Percentiles rank a stretch among this genome's conserved stretches.
Evolutionary conservation across 2,113 vertebrate species (phyloP).

Genomic region (Cyanoramphus novaezelandiae): DNA sequence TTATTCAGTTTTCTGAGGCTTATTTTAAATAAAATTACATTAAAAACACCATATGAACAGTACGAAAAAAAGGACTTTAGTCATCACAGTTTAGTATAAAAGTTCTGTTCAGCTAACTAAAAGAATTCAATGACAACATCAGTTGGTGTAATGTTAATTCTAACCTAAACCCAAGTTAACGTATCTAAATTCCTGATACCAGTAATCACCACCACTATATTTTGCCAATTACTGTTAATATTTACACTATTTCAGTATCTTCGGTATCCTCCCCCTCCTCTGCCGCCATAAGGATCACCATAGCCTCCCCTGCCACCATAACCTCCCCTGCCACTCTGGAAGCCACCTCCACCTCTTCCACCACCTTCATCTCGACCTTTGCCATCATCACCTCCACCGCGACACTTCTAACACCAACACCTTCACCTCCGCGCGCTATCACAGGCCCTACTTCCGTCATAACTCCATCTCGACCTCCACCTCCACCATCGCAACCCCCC

Average conservation of each 20-base stretch:
- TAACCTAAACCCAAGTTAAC: constrained; percentile 41
- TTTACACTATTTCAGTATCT: constrained; percentile 63
- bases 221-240: not conserved
- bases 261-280: constrained; percentile 72
- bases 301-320: constrained; percentile 54
- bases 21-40: constrained; percentile 69
- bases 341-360: constrained; percentile 71
- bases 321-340: constrained; percentile 55
- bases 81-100: constrained; percentile 49
- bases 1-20: constrained; percentile 41
- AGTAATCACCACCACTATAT: constrained; percentile 53
- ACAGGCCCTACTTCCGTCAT: too few relatives aligned
- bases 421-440: too few relatives aligned
- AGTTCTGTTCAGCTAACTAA: constrained; percentile 34
- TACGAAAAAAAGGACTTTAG: constrained; percentile 37
- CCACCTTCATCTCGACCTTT: too few relatives aligned
- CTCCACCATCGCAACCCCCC: constrained; percentile 70
- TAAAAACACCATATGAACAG: constrained; percentile 44
- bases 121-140: constrained; percentile 10
- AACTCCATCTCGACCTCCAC: too few relatives aligned
- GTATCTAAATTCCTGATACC: not conserved
- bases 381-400: too few relatives aligned
- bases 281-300: constrained; percentile 42
- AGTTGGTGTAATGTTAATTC: constrained; percentile 48
- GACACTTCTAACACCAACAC: too few relatives aligned